Conservation (phyloP, 2,113 vertebrate species). For the Xerus inauris region DNA sequence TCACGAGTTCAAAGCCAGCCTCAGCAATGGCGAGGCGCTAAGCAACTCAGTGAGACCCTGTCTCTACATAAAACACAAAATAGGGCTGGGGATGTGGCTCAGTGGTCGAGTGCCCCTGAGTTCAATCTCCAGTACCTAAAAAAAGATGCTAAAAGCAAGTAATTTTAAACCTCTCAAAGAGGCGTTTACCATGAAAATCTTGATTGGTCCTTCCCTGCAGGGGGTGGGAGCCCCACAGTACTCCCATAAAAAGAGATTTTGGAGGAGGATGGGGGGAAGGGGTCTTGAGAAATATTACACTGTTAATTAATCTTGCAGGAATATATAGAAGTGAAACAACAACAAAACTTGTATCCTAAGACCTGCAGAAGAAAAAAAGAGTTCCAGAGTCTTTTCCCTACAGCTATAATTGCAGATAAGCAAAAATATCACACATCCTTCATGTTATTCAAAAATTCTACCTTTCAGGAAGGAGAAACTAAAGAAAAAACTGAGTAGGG, state of each 20-base stretch:
- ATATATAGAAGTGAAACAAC: neutral
- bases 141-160: slow-evolving; percentile 20
- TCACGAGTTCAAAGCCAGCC: too few relatives aligned
- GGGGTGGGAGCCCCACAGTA: neutral
- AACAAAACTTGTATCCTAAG: neutral
- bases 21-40: too few relatives aligned
- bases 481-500: neutral
- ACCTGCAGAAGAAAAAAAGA: neutral
- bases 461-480: neutral
- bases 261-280: neutral
- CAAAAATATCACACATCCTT: slow-evolving; percentile 18
- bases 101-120: too few relatives aligned
- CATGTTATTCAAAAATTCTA: neutral
- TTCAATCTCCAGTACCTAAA: too few relatives aligned
- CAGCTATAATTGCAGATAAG: neutral
- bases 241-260: slow-evolving; percentile 40
- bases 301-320: slow-evolving; percentile 65
- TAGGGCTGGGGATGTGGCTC: too few relatives aligned
- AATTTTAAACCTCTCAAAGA: slow-evolving; percentile 54
- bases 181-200: neutral
- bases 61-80: too few relatives aligned
- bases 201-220: neutral
- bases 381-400: neutral
- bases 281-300: slow-evolving; percentile 1
- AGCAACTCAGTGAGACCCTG: too few relatives aligned